Evolutionary conservation across 2,888 invertebrate species (phyloP).

Genomic region (Nesidiocoris tenuis): DNA sequence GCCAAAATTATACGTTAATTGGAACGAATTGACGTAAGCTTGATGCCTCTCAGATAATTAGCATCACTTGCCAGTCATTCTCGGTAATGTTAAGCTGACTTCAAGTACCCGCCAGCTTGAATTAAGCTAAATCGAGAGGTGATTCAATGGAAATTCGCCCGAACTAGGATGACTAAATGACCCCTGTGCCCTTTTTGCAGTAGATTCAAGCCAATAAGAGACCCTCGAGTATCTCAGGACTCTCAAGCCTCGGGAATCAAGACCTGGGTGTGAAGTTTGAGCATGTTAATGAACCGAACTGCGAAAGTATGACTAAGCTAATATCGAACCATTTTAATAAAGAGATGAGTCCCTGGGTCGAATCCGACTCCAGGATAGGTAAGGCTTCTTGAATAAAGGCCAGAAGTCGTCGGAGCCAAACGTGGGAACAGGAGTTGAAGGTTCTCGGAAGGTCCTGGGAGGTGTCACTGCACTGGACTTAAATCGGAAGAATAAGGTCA

Average conservation of each 20-base stretch:
- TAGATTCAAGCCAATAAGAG: too few species aligned
- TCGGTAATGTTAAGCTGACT: background rate
- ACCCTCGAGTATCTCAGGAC: too few species aligned
- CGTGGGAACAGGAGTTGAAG: background rate
- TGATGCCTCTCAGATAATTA: too few species aligned
- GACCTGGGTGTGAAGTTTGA: background rate
- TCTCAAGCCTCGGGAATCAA: background rate
- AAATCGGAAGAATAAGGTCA: conserved; percentile 27
- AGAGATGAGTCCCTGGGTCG: background rate
- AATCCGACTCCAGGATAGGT: background rate
- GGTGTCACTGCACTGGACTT: background rate
- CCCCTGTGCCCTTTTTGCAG: too few species aligned
- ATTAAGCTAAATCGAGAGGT: background rate
- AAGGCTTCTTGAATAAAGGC: background rate
- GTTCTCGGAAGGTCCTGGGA: too few species aligned
- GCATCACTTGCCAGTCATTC: background rate
- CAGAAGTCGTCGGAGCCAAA: background rate
- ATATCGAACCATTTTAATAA: background rate
- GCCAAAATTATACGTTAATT: too few species aligned
- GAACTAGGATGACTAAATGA: background rate
- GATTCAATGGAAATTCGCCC: background rate
- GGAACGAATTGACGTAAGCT: too few species aligned
- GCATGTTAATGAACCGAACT: background rate
- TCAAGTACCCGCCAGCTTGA: background rate
- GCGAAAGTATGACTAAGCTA: background rate